These are phyloP conservation scores for Hemiprocne comata DNA, from an alignment of 2,113 vertebrate species.

Conservation along the genomic window DNA sequence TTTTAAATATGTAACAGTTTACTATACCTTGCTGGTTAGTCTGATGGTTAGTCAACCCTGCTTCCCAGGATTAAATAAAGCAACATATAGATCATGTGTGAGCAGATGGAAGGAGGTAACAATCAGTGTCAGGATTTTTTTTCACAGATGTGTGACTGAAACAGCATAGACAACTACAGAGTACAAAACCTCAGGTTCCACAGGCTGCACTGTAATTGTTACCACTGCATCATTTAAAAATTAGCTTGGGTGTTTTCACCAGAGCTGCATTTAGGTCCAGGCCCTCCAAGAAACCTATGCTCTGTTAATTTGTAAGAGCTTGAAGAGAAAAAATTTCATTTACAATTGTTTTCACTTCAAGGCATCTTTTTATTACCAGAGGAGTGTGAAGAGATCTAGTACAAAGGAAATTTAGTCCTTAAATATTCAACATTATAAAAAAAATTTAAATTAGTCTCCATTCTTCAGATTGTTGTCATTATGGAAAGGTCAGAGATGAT, in stretches of 20 bases:
- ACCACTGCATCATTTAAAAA: background rate
- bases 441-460: conserved; percentile 65
- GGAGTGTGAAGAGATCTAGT: background rate
- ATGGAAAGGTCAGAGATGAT: conserved; percentile 72
- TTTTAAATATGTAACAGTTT: background rate
- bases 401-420: conserved; percentile 48
- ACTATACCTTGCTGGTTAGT: background rate
- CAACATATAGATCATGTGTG: background rate
- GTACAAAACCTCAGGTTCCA: background rate
- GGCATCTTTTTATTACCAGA: background rate
- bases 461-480: conserved; percentile 66
- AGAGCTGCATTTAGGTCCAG: background rate
- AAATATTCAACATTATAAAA: conserved; percentile 68
- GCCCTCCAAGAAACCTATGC: background rate
- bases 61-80: background rate
- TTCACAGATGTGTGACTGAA: background rate
- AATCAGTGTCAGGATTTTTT: background rate
- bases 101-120: background rate
- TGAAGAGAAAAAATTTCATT: background rate
- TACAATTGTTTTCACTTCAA: background rate
- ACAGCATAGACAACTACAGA: background rate
- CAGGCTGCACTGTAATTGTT: background rate
- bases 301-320: background rate
- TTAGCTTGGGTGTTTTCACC: background rate
- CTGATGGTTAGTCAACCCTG: background rate